phyloP scores from a whole-genome alignment of 2,113 vertebrate species.

The Poeciliopsis prolifica region DNA sequence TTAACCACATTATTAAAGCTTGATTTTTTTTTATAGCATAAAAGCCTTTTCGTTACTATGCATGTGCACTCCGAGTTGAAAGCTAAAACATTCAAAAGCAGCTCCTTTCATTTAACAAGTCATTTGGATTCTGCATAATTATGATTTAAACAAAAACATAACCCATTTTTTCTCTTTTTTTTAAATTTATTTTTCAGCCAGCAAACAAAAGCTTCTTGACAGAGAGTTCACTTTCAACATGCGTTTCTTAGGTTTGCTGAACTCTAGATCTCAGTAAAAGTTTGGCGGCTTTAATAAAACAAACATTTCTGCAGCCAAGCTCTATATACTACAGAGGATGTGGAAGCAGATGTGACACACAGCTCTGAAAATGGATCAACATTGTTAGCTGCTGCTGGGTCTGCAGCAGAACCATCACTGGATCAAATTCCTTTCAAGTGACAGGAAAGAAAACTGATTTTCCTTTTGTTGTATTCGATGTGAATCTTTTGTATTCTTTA shows the following conservation, averaged over 20 bases:
- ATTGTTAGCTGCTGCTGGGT: conserved; percentile 5
- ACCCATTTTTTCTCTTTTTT: conserved; percentile 8
- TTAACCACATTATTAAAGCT: conserved; percentile 24
- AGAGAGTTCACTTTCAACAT: conserved; percentile 11
- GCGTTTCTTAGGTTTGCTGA: neutral
- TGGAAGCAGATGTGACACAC: conserved; percentile 37
- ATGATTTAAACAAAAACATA: conserved; percentile 17
- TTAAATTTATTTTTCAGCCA: neutral
- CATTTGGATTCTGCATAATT: conserved; percentile 41
- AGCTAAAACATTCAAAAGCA: conserved; percentile 38
- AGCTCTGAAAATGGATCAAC: conserved; percentile 43
- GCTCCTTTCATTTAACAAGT: conserved; percentile 44
- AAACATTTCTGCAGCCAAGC: conserved; percentile 17
- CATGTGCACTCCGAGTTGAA: neutral
- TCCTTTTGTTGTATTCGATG: conserved; percentile 28
- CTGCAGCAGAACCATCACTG: conserved; percentile 42
- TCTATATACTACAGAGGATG: conserved; percentile 25
- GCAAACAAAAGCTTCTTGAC: conserved; percentile 8
- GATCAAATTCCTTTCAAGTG: conserved; percentile 26
- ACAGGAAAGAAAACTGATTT: conserved; percentile 11
- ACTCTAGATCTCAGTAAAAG: conserved; percentile 6
- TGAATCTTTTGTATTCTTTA: conserved; percentile 8
- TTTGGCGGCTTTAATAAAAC: conserved; percentile 12
- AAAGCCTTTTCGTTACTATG: conserved; percentile 14
- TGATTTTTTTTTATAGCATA: neutral